Evolutionary conservation across 1,140 invertebrate genomes (phyloP), one percentile per base, ranked within the genome.

Genomic region (Eupristina koningsbergeri): DNA sequence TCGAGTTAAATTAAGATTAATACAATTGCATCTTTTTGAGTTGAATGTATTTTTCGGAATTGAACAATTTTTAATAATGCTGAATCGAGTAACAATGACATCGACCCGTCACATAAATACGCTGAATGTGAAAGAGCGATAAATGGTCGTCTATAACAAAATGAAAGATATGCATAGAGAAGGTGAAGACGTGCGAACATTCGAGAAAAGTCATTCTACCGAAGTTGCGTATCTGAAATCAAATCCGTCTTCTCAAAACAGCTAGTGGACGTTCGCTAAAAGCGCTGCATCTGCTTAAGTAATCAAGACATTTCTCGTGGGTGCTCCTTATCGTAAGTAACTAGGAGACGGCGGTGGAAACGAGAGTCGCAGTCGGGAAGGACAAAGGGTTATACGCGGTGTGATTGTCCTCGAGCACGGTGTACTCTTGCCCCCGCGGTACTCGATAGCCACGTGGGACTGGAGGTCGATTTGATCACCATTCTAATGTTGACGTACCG

Each of bases 371-470:
- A 58, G 22, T 58, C 53, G 9, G 22, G 9, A 22, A 58, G 53
- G 53, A 58, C 22, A 58, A 58, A 22, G 9, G 53, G 26, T 58
- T 58, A 58, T 22, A 22, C 1, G n/a, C 53, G 26, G 5, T 34
- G 31, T 11, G 36, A 36, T 41, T 0, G 5, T 29, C 76, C 39
- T 29, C 7, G n/a, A n/a, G n/a, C n/a, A n/a, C 31, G 26, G 64
- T 71, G 31, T 80, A 63, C 39, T 80, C 63, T 80, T 79, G 67
- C 63, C n/a, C 63, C n/a, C 31, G 29, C 41, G 7, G 17, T 15
- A 39, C 2, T 17, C 41, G 36, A 64, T 78, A 26, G 53, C 13
- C 19, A 26, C 53, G 53, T 26, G 53, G 53, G 22, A 3, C 22
- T 22, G 53, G 19, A 58, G 47, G 8, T 50, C 7, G 22, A 58